These are phyloP conservation scores for Gymnarchus niloticus DNA, from an alignment of 2,113 vertebrate genomes.

Conservation along the genomic window DNA sequence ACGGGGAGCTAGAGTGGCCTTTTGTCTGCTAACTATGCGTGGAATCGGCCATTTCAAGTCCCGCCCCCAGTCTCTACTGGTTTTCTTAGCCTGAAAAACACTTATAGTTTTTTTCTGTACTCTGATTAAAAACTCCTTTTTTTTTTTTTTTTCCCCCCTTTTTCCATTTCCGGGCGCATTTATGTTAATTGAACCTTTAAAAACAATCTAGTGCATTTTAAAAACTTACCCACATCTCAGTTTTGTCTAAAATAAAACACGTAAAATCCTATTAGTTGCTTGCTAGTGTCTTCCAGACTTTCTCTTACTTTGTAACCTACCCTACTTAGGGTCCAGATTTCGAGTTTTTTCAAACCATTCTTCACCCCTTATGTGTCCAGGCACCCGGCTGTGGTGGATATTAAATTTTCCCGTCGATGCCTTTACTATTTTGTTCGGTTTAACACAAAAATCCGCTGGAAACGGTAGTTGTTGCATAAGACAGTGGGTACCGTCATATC, in stretches of 20 bases:
- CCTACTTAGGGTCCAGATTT: constrained; percentile 52
- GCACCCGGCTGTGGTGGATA: constrained; percentile 98
- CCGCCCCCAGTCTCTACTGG: not conserved
- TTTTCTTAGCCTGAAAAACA: not conserved
- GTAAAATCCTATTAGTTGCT: not conserved
- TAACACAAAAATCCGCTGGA: constrained; percentile 93
- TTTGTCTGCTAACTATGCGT: constrained; percentile 36
- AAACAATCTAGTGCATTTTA: not conserved
- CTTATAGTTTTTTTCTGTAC: not conserved
- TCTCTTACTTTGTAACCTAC: too few relatives aligned
- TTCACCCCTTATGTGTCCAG: constrained; percentile 80
- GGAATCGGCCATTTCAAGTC: constrained; percentile 37
- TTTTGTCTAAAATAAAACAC: not conserved
- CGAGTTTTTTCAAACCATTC: constrained; percentile 75
- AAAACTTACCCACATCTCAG: not conserved
- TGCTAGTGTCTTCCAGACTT: not conserved
- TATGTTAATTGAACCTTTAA: not conserved
- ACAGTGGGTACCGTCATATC: too few relatives aligned
- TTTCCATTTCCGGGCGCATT: not conserved
- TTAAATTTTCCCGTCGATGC: constrained; percentile 86
- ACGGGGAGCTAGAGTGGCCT: constrained; percentile 27
- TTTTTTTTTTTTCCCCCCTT: not conserved
- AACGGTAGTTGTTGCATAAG: constrained; percentile 75
- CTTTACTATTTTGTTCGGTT: constrained; percentile 69
- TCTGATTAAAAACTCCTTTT: not conserved